Evolutionary conservation across 2,113 vertebrate species (phyloP).

Genomic region (Morone saxatilis): DNA sequence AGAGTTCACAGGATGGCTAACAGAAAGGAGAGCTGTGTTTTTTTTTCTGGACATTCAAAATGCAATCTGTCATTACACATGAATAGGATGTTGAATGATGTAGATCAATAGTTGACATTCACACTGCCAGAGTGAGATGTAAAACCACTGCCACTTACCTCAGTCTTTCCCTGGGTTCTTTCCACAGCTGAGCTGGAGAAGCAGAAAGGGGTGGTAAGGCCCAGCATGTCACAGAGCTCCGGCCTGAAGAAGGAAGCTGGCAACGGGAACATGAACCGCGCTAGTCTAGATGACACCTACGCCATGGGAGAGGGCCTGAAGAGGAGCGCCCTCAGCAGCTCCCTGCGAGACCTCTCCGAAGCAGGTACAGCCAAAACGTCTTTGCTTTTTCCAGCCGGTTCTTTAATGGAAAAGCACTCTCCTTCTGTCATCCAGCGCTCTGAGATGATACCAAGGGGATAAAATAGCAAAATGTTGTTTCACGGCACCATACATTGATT

Average conservation of each 20-base stretch:
- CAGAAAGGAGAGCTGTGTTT: background rate
- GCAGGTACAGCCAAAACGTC: conserved; percentile 86
- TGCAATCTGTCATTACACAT: background rate
- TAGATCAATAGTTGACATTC: background rate
- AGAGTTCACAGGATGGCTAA: conserved; percentile 61
- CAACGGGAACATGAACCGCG: conserved; percentile 90
- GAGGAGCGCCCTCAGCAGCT: conserved; percentile 97
- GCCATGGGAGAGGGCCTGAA: conserved; percentile 96
- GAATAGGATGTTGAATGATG: conserved; percentile 30
- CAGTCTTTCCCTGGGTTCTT: conserved; percentile 36
- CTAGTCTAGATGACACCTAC: conserved; percentile 97
- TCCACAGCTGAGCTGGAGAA: conserved; percentile 96
- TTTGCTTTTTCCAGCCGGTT: conserved; percentile 25
- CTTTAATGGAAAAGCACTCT: background rate
- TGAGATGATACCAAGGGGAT: conserved; percentile 57
- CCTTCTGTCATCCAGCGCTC: conserved; percentile 45
- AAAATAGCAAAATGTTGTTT: conserved; percentile 78
- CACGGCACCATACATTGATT: conserved; percentile 66
- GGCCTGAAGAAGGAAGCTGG: conserved; percentile 94
- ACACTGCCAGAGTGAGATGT: conserved; percentile 11
- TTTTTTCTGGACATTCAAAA: conserved; percentile 23
- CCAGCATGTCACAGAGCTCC: conserved; percentile 95
- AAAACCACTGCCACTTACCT: conserved; percentile 44
- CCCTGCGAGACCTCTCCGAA: conserved; percentile 95
- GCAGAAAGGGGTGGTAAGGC: conserved; percentile 96